Evolutionary conservation across 2,888 invertebrate genomes (phyloP), one percentile per base, ranked within the genome.

Genomic region (Caenorhabditis sp.): DNA sequence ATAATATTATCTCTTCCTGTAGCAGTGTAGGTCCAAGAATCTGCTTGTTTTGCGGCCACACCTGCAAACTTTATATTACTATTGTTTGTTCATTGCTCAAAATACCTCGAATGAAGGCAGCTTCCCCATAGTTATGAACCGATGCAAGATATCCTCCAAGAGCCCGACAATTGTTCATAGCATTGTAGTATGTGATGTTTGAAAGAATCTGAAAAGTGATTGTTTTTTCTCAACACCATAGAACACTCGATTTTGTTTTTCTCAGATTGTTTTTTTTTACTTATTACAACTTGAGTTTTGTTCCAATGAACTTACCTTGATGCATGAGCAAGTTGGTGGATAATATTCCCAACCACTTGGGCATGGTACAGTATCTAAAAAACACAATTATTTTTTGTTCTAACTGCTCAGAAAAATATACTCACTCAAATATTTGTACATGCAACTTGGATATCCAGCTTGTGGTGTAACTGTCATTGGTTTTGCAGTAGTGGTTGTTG

Each of bases 371-470:
- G 63, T 66, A 50, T 74, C 74, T 74, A 52, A 36, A 60, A 21
- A 27, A n/a, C n/a, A n/a, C n/a, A n/a, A n/a, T n/a, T n/a, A n/a
- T 50, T 50, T 5, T 5, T 36, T 5, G 36, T 36, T 36, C 36
- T 8, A 36, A 36, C 36, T 36, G 36, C 10, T 36, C 36, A 36
- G 10, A 36, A 36, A 36, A 36, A 50, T 8, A 26, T 26, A 61
- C 68, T 65, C 17, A 74, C 74, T 69, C 67, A 74, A 67, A 58
- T 74, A 74, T n/a, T 74, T 74, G 14, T 67, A 66, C 21, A 74
- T 69, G n/a, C 74, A 74, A n/a, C 54, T 52, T 17, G 74, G 74
- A 17, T 36, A 74, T 20, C 67, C 63, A 23, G 43, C 58, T 14
- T 65, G 56, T 14, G 59, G 38, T 21, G n/a, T 25, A 17, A 38